A percentile compares a stretch with the other conserved stretches of the same genome.
phyloP scores from a whole-genome alignment of 30 jellyfish, hydroid and myxozoan species.

The Pelagia noctiluca region DNA sequence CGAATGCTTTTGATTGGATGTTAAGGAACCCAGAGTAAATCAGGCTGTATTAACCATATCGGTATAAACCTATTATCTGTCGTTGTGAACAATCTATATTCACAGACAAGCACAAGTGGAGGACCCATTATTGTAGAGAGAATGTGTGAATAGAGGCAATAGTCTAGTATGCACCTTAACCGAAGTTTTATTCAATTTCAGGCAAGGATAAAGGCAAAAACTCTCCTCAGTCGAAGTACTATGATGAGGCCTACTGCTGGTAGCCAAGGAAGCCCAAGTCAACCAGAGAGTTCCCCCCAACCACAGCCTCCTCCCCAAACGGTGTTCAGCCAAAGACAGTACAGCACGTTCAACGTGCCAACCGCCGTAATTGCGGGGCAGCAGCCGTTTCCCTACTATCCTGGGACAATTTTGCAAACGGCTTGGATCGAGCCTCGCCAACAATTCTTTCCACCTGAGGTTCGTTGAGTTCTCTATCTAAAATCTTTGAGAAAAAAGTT shows the following conservation, averaged over 20 bases:
- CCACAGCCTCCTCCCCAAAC: constrained; percentile 68
- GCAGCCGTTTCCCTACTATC: constrained; percentile 69
- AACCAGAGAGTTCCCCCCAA: constrained; percentile 64
- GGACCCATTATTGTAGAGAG: too few relatives aligned
- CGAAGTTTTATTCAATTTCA: constrained; percentile 10
- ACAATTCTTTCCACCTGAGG: constrained; percentile 80
- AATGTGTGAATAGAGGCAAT: too few relatives aligned
- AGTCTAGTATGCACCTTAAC: neutral
- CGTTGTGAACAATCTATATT: too few relatives aligned
- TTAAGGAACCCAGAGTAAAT: too few relatives aligned
- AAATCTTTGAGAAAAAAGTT: too few relatives aligned
- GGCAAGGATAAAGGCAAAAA: constrained; percentile 97
- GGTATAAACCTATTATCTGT: too few relatives aligned
- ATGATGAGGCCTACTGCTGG: constrained; percentile 84
- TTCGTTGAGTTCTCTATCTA: neutral
- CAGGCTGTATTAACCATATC: too few relatives aligned
- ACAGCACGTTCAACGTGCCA: constrained; percentile 66
- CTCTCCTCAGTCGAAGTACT: constrained; percentile 86
- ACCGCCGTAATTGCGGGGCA: constrained; percentile 75
- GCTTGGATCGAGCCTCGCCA: constrained; percentile 74
- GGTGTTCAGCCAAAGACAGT: constrained; percentile 62
- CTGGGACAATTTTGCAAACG: constrained; percentile 62
- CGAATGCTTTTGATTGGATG: too few relatives aligned
- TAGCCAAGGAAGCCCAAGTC: constrained; percentile 58
- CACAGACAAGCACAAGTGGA: too few relatives aligned